Base-by-base conservation (phyloP, 1,140 invertebrate species). In the Grapholita molesta region DNA sequence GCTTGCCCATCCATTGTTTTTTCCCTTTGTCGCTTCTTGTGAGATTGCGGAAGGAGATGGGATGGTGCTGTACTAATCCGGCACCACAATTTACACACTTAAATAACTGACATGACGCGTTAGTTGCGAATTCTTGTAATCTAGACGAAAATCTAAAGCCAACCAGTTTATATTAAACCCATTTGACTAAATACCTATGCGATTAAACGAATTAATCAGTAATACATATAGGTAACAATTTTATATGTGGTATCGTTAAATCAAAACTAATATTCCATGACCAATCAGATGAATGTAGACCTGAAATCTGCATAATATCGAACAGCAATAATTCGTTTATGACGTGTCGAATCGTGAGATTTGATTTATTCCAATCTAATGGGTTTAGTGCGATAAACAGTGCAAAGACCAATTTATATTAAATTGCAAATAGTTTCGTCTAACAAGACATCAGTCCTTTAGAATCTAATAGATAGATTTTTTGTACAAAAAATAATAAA, bases 241-340 rank as follows among this genome's bases (percentile, higher is more conserved):
- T 61, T 25, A 61, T 15, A 61, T 5, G 24, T 30, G 55, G 15
- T 28, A 15, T 28, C 24, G n/a, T 25, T 61, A 15, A 61, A 61
- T 32, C 28, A 61, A 61, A 61, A 30, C 32, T 61, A 61, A 61
- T 61, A 61, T 61, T 61, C 55, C 24, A 28, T 61, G 55, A 15
- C 55, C 25, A 61, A 61, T 61, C 25, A 7, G 25, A 61, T 30
- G 25, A 28, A 61, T 30, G 55, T 30, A 61, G 24, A 28, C 25
- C 25, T 61, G 55, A 25, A 61, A 61, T 61, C 55, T 61, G 55
- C 55, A 61, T 61, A 61, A 61, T 61, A 61, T 61, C n/a, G n/a
- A 25, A 18, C 18, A 25, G 0, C 11, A 61, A 18, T 61, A 61
- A 61, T 61, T 61, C 55, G 55, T 28, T 61, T 61, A 61, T 15